phyloP scores from a whole-genome alignment of 2,888 invertebrate genomes.

The Exephanes ischioxanthus region DNA sequence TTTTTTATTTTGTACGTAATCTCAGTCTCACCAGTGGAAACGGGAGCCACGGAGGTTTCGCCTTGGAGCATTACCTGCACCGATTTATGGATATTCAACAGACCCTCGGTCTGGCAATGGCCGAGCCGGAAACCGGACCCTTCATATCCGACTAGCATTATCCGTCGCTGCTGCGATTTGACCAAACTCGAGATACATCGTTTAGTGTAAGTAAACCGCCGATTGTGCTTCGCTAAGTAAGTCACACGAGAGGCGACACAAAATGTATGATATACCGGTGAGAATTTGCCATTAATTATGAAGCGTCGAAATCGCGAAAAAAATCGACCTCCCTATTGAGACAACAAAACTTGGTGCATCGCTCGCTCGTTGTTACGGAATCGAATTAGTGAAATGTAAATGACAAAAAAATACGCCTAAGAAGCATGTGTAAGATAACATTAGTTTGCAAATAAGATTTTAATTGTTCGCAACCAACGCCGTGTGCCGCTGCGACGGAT shows the following conservation, averaged over 20 bases:
- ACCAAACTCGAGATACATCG: slow-evolving; percentile 46
- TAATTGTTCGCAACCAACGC: slow-evolving; percentile 36
- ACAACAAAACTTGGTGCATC: slow-evolving; percentile 35
- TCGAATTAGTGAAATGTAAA: slow-evolving; percentile 53
- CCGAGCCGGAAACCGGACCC: slow-evolving; percentile 69
- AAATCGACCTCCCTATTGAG: not conserved
- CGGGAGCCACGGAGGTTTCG: slow-evolving; percentile 64
- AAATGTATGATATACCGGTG: slow-evolving; percentile 57
- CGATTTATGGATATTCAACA: slow-evolving; percentile 76
- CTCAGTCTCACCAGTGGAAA: slow-evolving; percentile 64
- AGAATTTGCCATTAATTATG: slow-evolving; percentile 73
- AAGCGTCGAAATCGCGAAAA: slow-evolving; percentile 26
- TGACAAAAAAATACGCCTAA: slow-evolving; percentile 35
- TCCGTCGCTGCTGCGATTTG: slow-evolving; percentile 46
- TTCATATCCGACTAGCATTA: slow-evolving; percentile 71
- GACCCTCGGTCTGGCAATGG: slow-evolving; percentile 74
- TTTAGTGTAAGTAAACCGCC: slow-evolving; percentile 37
- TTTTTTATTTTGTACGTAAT: not conserved
- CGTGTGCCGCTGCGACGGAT: slow-evolving; percentile 27
- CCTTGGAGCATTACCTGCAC: slow-evolving; percentile 75
- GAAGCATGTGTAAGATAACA: slow-evolving; percentile 61
- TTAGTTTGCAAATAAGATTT: slow-evolving; percentile 46
- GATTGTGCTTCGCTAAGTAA: slow-evolving; percentile 34
- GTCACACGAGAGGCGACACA: not conserved
- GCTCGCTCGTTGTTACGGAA: slow-evolving; percentile 36